phyloP scores from a whole-genome alignment of 2,888 invertebrate species.

The Bellardia pandia region DNA sequence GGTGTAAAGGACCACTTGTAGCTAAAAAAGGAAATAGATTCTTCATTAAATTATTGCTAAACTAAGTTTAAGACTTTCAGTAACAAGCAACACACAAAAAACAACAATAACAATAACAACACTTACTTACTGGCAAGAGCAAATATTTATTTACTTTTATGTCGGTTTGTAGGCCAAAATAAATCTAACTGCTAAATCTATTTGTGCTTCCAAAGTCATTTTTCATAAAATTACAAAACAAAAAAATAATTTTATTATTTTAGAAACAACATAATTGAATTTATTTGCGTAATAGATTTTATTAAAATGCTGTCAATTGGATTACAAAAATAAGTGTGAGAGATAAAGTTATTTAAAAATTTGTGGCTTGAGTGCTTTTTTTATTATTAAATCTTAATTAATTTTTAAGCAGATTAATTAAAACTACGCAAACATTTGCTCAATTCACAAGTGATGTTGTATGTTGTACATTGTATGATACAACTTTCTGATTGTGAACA shows the following conservation, averaged over 20 bases:
- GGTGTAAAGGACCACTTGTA: conserved; percentile 41
- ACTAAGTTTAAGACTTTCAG: conserved; percentile 44
- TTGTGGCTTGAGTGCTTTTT: neutral
- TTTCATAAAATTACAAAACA: conserved; percentile 20
- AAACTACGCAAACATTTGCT: neutral
- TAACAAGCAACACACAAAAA: conserved; percentile 21
- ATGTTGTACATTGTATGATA: too few species aligned
- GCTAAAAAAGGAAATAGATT: conserved; percentile 49
- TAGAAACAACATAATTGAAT: conserved; percentile 5
- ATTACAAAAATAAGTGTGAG: neutral
- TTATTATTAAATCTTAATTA: neutral
- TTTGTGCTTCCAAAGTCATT: conserved; percentile 9
- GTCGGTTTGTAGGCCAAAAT: conserved; percentile 43
- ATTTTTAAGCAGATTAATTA: conserved; percentile 12
- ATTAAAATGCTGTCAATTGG: conserved; percentile 17
- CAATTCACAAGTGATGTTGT: neutral
- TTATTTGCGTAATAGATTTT: conserved; percentile 35
- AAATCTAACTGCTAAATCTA: conserved; percentile 18
- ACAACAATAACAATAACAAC: neutral
- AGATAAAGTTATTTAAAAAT: neutral
- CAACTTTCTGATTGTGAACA: too few species aligned
- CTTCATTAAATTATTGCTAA: conserved; percentile 61
- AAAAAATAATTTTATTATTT: neutral
- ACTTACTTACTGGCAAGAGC: conserved; percentile 10
- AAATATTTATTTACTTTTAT: conserved; percentile 3